Percentiles rank a stretch among this genome's conserved stretches.
Conservation (phyloP, 2,797 vertebrate genomes). For the Cossypha niveicapilla region DNA sequence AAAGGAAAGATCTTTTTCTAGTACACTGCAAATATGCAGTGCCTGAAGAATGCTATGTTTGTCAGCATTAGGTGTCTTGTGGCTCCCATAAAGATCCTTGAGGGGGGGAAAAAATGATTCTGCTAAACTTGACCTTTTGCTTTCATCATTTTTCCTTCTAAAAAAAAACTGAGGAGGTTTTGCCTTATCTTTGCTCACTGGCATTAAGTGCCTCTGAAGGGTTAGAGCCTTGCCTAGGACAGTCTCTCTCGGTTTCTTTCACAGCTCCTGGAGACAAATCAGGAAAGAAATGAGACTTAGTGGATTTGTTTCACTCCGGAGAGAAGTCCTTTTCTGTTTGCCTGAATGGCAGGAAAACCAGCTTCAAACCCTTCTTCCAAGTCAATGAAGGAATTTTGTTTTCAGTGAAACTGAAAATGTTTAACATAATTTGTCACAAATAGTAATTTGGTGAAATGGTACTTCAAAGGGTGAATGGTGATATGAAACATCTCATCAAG, state of each 20-base stretch:
- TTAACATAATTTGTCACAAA: neutral
- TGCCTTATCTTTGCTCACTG: neutral
- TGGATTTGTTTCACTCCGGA: neutral
- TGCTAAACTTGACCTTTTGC: neutral
- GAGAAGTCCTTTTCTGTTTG: neutral
- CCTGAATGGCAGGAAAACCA: neutral
- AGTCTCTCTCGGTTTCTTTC: neutral
- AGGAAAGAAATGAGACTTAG: neutral
- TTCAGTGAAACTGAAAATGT: neutral
- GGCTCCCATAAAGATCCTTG: neutral
- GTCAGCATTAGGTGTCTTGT: neutral
- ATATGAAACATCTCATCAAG: neutral
- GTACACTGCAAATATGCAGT: neutral
- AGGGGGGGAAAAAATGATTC: rapidly evolving
- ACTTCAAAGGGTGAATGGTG: neutral
- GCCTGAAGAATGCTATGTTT: neutral
- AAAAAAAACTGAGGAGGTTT: neutral
- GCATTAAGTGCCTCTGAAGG: neutral
- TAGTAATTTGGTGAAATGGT: neutral
- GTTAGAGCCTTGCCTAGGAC: neutral
- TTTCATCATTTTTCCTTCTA: neutral
- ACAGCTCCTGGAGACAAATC: neutral
- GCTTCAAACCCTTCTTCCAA: neutral
- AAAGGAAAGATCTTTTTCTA: neutral
- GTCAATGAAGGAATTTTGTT: neutral